Evolutionary conservation across 1,140 invertebrate genomes (phyloP).

Genomic region (Trichoplusia ni): DNA sequence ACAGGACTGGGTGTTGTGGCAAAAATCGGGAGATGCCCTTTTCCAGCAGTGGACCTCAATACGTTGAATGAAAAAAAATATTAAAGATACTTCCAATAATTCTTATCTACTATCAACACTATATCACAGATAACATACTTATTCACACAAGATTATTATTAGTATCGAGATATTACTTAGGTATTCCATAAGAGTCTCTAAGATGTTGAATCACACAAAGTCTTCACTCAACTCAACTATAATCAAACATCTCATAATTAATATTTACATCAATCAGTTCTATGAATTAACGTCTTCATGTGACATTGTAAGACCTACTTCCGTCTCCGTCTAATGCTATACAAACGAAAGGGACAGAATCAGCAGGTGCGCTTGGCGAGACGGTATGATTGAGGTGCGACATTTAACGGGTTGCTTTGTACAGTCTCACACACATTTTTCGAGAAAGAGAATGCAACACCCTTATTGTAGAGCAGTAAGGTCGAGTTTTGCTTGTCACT

Average conservation of each 20-base stretch:
- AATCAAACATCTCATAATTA: neutral
- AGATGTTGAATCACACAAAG: neutral
- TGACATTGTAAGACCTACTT: slow-evolving; percentile 35
- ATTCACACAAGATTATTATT: too few relatives aligned
- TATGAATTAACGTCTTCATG: slow-evolving; percentile 58
- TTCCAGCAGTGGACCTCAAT: too few relatives aligned
- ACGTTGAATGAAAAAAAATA: too few relatives aligned
- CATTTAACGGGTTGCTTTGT: slow-evolving; percentile 50
- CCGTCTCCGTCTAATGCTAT: slow-evolving; percentile 39
- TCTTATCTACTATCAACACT: too few relatives aligned
- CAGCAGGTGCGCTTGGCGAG: slow-evolving; percentile 56
- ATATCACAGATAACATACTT: too few relatives aligned
- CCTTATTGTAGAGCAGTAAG: too few relatives aligned
- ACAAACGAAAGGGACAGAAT: slow-evolving; percentile 39
- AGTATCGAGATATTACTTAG: neutral
- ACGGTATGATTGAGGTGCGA: slow-evolving; percentile 59
- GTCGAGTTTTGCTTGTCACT: too few relatives aligned
- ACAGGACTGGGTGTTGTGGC: too few relatives aligned
- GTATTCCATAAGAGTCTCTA: slow-evolving; percentile 7
- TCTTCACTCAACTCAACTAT: neutral
- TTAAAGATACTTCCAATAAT: too few relatives aligned
- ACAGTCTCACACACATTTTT: too few relatives aligned
- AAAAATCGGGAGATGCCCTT: too few relatives aligned
- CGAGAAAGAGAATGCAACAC: too few relatives aligned
- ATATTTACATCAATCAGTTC: slow-evolving; percentile 34